Conservation (phyloP, 2,113 vertebrate species). For the Struthidea cinerea region DNA sequence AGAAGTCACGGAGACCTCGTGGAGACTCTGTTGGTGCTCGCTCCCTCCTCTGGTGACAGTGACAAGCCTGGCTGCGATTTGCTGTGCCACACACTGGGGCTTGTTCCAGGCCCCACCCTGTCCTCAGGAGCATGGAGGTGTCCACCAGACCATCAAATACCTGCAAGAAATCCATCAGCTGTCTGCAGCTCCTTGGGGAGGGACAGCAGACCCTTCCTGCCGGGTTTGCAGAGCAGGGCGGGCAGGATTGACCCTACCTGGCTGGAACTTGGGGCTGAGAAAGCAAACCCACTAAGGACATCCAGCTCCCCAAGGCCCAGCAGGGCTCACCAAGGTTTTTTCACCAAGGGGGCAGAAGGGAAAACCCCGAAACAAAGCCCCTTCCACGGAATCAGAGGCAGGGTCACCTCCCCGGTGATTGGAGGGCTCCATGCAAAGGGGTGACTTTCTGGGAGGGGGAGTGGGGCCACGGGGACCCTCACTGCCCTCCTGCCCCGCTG, state of each 20-base stretch:
- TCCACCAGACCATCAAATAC: accelerated
- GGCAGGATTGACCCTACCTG: neutral
- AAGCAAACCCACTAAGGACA: neutral
- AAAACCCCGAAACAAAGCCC: neutral
- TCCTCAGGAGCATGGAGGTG: neutral
- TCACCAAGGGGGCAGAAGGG: neutral
- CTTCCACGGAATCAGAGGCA: accelerated
- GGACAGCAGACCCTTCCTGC: neutral
- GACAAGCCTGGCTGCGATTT: neutral
- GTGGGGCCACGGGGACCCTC: accelerated
- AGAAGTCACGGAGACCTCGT: accelerated
- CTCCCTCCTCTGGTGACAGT: neutral
- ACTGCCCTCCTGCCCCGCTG: neutral
- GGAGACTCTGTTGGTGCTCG: neutral
- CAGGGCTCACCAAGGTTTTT: neutral
- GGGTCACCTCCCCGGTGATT: neutral
- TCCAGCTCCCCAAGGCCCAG: neutral
- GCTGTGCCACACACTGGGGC: neutral
- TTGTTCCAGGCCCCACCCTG: neutral
- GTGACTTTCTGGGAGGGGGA: neutral
- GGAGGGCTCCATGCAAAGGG: neutral
- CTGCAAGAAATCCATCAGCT: neutral
- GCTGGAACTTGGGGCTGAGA: neutral
- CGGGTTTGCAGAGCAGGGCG: neutral
- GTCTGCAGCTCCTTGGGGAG: neutral